A percentile compares a stretch with the other conserved stretches of the same genome.
Evolutionary conservation across 2,113 vertebrate species (phyloP).

Genomic region (Rafetus swinhoei): DNA sequence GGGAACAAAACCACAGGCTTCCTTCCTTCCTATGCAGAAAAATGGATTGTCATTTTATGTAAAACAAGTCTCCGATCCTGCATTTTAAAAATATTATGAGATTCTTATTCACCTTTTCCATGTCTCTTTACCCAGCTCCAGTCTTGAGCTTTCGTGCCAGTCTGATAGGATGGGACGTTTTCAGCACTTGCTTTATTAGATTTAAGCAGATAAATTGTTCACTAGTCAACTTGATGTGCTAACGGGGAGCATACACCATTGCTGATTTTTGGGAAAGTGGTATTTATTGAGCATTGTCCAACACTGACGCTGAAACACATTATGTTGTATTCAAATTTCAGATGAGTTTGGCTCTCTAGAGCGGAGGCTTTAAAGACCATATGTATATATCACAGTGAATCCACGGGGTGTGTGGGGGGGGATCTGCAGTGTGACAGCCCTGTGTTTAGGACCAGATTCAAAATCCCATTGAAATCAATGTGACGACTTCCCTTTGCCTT

Average conservation of each 20-base stretch:
- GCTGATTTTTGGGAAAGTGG: neutral
- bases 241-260: fast-evolving
- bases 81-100: neutral
- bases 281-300: neutral
- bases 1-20: neutral
- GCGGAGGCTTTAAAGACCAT: neutral
- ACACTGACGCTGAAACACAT: neutral
- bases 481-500: conserved; percentile 64
- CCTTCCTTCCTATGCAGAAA: neutral
- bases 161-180: conserved; percentile 26
- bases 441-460: conserved; percentile 53
- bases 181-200: conserved; percentile 30
- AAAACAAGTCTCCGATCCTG: neutral
- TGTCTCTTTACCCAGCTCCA: neutral
- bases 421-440: conserved; percentile 5
- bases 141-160: neutral
- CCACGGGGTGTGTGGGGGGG: no score
- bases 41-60: neutral
- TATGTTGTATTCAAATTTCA: neutral
- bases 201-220: conserved; percentile 50
- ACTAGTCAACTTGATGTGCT: conserved; percentile 56
- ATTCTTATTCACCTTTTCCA: neutral
- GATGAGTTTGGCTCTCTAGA: neutral
- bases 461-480: conserved; percentile 51
- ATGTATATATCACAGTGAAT: conserved; percentile 40